phyloP scores from a whole-genome alignment of 1,140 invertebrate genomes.

The Calosoma granatense region DNA sequence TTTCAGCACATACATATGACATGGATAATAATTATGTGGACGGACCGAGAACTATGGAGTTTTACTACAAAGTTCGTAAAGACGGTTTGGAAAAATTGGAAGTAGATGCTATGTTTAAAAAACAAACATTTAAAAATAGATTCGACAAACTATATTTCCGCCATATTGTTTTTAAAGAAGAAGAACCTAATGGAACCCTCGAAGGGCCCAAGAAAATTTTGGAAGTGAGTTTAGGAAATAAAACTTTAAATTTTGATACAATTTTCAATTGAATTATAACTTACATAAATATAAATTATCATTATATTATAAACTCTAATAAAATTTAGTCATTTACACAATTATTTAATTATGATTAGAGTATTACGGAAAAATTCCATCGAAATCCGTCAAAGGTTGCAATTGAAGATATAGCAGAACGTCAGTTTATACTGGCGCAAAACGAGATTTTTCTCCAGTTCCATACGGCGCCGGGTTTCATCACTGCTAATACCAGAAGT shows the following conservation, averaged over 20 bases:
- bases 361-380: constrained; percentile 50
- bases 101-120: constrained; percentile 45
- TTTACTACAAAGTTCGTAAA: constrained; percentile 53
- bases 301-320: background rate
- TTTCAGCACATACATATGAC: constrained; percentile 51
- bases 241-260: too few species aligned
- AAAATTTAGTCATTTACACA: background rate
- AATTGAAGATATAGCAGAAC: constrained; percentile 50
- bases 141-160: constrained; percentile 40
- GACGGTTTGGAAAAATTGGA: constrained; percentile 55
- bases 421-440: constrained; percentile 48
- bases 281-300: too few species aligned
- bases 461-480: constrained; percentile 55
- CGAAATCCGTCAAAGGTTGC: constrained; percentile 43
- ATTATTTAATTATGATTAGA: constrained; percentile 30
- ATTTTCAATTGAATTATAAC: too few species aligned
- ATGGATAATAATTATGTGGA: constrained; percentile 40
- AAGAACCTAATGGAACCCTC: constrained; percentile 27
- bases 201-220: constrained; percentile 33
- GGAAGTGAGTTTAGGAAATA: constrained; percentile 27
- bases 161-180: constrained; percentile 13
- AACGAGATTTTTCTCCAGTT: constrained; percentile 55
- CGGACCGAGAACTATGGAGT: constrained; percentile 51
- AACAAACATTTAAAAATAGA: constrained; percentile 52
- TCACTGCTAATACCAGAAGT: constrained; percentile 50